A percentile compares a stretch with the other conserved stretches of the same genome.
These are phyloP conservation scores for Electrophaes corylata DNA, from an alignment of 2,888 invertebrate genomes.

Conservation along the genomic window DNA sequence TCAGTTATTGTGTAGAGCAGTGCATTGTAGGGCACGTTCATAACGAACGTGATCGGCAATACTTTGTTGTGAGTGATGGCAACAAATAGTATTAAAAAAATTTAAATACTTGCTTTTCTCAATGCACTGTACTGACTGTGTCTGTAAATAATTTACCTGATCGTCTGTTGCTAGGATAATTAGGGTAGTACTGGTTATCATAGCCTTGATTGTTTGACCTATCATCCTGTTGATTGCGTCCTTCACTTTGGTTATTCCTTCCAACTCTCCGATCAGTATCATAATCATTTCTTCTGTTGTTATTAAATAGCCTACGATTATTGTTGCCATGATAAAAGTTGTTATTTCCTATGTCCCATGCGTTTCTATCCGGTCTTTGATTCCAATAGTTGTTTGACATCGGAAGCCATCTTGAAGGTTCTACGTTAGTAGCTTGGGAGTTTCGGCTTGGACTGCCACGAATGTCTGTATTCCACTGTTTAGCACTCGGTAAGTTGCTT, in stretches of 20 bases:
- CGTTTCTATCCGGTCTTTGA: slow-evolving; percentile 24
- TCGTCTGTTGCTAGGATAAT: slow-evolving; percentile 10
- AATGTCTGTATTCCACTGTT: background rate
- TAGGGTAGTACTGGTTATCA: slow-evolving; percentile 11
- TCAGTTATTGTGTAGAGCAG: too few species aligned
- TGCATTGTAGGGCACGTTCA: too few species aligned
- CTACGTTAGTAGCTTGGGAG: slow-evolving; percentile 1
- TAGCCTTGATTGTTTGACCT: slow-evolving; percentile 6
- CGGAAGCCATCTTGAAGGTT: slow-evolving; percentile 12
- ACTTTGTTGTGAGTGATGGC: too few species aligned
- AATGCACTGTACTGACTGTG: too few species aligned
- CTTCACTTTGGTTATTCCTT: slow-evolving; percentile 1
- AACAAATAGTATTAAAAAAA: too few species aligned
- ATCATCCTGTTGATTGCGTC: background rate
- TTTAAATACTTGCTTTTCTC: too few species aligned
- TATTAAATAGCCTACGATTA: slow-evolving; percentile 4
- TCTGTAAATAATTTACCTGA: slow-evolving; percentile 24
- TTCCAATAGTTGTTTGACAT: slow-evolving; percentile 29
- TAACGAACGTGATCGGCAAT: too few species aligned
- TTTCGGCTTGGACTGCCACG: slow-evolving; percentile 1
- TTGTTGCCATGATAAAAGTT: slow-evolving; percentile 26
- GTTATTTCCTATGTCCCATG: slow-evolving; percentile 26
- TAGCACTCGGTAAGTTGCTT: background rate
- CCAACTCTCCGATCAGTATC: slow-evolving; percentile 14
- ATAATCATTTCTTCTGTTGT: slow-evolving; percentile 16